These are phyloP conservation scores for Apamea sordens DNA, from an alignment of 2,888 invertebrate species.

Conservation along the genomic window DNA sequence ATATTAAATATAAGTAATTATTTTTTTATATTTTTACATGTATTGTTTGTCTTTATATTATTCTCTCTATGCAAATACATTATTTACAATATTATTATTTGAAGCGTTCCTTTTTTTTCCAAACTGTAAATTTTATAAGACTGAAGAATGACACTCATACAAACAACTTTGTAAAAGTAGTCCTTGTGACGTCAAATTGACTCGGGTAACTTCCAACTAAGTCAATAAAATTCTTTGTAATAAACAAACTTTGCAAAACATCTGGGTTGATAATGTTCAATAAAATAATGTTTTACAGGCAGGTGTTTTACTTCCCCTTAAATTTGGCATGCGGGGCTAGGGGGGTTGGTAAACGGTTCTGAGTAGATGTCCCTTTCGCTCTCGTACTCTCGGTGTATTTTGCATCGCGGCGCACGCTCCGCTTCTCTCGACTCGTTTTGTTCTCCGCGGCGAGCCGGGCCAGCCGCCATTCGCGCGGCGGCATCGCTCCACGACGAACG, in stretches of 20 bases:
- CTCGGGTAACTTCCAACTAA: conserved; percentile 39
- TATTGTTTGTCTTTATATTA: conserved; percentile 10
- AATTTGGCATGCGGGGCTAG: conserved; percentile 75
- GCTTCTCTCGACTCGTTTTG: conserved; percentile 78
- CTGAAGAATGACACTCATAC: conserved; percentile 54
- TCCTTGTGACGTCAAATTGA: conserved; percentile 39
- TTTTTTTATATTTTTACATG: conserved; percentile 20
- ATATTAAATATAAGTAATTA: conserved; percentile 14
- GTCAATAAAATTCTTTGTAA: conserved; percentile 54
- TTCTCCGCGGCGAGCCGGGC: conserved; percentile 67
- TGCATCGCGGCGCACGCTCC: conserved; percentile 78
- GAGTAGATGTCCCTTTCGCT: conserved; percentile 68
- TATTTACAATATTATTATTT: conserved; percentile 32
- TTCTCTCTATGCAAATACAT: conserved; percentile 14
- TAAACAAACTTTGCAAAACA: conserved; percentile 56
- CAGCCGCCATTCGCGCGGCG: conserved; percentile 79
- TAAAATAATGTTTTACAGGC: conserved; percentile 71
- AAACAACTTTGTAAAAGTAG: conserved; percentile 41
- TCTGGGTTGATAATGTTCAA: conserved; percentile 61
- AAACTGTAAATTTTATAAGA: conserved; percentile 53
- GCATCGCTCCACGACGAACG: conserved; percentile 79
- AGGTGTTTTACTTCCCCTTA: conserved; percentile 80
- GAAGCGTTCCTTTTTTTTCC: conserved; percentile 24
- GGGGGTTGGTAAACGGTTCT: conserved; percentile 79
- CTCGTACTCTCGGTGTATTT: conserved; percentile 62